Evolutionary conservation across 2,797 vertebrate genomes (phyloP), one percentile per base, ranked within the genome.

Genomic region (Brachyalestes nurse): DNA sequence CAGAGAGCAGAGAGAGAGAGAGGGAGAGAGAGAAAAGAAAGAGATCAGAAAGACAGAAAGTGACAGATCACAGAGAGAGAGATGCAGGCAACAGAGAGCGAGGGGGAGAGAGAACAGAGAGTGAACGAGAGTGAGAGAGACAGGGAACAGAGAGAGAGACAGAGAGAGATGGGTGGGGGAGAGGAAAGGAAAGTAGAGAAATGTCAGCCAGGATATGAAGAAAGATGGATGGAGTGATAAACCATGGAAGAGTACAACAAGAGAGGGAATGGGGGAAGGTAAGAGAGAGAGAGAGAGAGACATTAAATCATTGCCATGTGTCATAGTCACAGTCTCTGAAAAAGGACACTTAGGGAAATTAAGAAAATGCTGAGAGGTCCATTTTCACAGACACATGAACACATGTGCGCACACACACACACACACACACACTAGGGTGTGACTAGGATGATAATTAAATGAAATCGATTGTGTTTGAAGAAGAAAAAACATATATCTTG

Each of bases 261-360:
- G 57, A 19, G 58, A 49, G 71, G 71, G 49, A 73, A 62, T 62
- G 60, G 53, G 28, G 62, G 0, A 51, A 42, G 45, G 66, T 66
- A 47, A 72, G 55, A 81, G 4, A 10, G 53, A 25, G 74, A 60
- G 40, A 67, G 66, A 49, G 10, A 34, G 42, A 42, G 51, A 53
- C 28, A 42, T 40, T 76, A 77, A 82, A 72, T 77, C 60, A 72
- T 66, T 60, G 40, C n/a, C 53, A 5, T 65, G 19, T 51, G 62
- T 19, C 19, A 66, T 47, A 57, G 47, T 65, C 51, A 60, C 49
- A 42, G 38, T 55, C 16, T 58, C 19, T 42, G 38, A 60, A 62
- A 51, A 25, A 66, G 55, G 45, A 62, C 6, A 55, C 55, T 74
- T 49, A 82, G 67, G 14, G 64, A 76, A 79, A 76, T 40, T 2